A percentile compares a stretch with the other conserved stretches of the same genome.
Conservation (phyloP, 2,888 invertebrate species). For the Augiades crinisus region DNA sequence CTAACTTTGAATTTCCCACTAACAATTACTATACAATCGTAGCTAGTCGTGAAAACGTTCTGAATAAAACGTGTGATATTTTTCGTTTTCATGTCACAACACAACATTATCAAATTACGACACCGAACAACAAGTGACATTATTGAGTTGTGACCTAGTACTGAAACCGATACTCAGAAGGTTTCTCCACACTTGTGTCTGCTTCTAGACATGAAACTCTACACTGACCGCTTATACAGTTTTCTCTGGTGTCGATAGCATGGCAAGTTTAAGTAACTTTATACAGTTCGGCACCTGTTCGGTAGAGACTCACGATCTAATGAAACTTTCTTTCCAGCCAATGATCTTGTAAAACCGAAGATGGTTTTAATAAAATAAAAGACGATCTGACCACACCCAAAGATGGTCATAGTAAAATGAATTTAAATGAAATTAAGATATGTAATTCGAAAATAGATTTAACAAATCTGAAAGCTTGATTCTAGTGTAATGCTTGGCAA, state of each 20-base stretch:
- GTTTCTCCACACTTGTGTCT: neutral
- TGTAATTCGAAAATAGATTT: no score
- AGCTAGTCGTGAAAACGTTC: no score
- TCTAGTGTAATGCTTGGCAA: no score
- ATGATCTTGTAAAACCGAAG: no score
- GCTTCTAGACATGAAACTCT: neutral
- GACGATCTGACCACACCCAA: no score
- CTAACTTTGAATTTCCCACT: no score
- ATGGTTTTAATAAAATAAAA: no score
- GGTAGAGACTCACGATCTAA: neutral
- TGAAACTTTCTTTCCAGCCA: neutral
- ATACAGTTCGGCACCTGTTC: neutral
- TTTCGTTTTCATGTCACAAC: neutral
- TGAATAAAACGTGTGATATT: no score
- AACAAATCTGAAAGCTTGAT: no score
- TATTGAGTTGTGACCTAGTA: slow-evolving; percentile 10
- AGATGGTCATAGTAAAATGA: no score
- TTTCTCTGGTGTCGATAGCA: slow-evolving; percentile 18
- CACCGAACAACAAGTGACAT: slow-evolving; percentile 1
- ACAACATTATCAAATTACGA: neutral
- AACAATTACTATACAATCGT: no score
- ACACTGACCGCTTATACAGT: neutral
- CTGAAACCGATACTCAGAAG: slow-evolving; percentile 8
- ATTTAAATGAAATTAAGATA: no score
- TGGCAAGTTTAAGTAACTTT: slow-evolving; percentile 4